phyloP scores from a whole-genome alignment of 2,797 vertebrate genomes.

The Anguilla megastoma region DNA sequence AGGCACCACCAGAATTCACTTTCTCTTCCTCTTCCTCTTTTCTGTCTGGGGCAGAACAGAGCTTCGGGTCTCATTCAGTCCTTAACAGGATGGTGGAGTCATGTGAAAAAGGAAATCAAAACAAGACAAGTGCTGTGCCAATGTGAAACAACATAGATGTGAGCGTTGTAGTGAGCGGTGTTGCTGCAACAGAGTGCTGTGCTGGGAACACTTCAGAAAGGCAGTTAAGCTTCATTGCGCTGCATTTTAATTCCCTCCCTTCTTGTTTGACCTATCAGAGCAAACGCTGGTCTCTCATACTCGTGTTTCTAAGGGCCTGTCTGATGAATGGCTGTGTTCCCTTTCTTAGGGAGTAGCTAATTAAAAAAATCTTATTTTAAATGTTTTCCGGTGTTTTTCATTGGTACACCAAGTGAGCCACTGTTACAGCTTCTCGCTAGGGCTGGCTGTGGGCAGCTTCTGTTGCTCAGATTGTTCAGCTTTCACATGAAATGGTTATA shows the following conservation, averaged over 20 bases:
- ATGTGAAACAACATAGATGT: neutral
- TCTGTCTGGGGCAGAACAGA: neutral
- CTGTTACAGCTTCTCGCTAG: neutral
- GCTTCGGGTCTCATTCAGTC: neutral
- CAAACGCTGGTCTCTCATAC: neutral
- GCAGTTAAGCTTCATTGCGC: neutral
- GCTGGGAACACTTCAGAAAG: neutral
- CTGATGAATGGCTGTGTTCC: neutral
- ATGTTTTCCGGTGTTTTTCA: neutral
- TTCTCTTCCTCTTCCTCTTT: constrained; percentile 15
- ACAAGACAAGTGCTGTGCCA: neutral
- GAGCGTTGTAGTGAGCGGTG: neutral
- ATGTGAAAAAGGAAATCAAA: neutral
- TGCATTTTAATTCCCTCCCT: neutral
- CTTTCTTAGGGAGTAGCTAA: neutral
- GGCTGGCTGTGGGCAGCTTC: neutral
- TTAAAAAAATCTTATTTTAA: neutral
- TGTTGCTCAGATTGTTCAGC: neutral
- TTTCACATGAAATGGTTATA: neutral
- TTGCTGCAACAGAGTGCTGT: neutral
- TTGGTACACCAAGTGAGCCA: neutral
- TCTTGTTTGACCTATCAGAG: neutral
- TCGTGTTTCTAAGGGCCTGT: neutral
- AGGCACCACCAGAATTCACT: constrained; percentile 12
- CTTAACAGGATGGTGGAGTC: neutral